These are phyloP conservation scores for Dolichomitus sp. DNA, from an alignment of 2,888 invertebrate genomes.

Conservation along the genomic window DNA sequence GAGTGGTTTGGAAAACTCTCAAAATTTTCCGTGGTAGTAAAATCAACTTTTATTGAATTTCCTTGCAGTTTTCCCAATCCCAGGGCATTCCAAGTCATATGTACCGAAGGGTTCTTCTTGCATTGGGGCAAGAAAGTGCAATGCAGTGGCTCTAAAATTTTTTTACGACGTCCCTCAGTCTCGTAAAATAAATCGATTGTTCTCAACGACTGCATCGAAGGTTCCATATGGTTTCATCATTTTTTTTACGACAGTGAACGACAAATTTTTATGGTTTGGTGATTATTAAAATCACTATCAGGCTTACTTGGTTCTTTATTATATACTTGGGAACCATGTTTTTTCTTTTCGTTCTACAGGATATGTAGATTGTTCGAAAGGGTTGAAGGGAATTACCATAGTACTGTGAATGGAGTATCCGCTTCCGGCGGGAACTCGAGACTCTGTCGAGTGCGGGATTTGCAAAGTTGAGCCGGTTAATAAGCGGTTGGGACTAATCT, in stretches of 20 bases:
- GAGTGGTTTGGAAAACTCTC: neutral
- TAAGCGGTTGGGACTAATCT: conserved; percentile 26
- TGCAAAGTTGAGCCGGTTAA: conserved; percentile 32
- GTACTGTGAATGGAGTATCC: conserved; percentile 41
- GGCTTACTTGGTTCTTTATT: neutral
- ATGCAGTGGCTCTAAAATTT: neutral
- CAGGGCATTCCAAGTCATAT: neutral
- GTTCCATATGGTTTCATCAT: neutral
- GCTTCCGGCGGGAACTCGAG: conserved; percentile 60
- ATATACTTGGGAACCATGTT: neutral
- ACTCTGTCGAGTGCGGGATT: conserved; percentile 37
- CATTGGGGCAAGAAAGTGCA: neutral
- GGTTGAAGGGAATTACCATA: conserved; percentile 36
- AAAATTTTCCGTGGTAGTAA: conserved; percentile 5
- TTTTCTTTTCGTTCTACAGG: neutral
- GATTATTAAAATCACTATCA: neutral
- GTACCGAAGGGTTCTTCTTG: neutral
- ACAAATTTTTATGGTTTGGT: neutral
- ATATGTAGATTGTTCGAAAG: conserved; percentile 28
- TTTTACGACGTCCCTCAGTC: neutral
- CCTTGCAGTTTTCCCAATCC: neutral
- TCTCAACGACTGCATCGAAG: neutral
- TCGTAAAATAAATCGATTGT: conserved; percentile 9
- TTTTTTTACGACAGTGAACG: neutral
- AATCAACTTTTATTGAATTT: conserved; percentile 1